Evolutionary conservation across 2,888 invertebrate genomes (phyloP).

Genomic region (Ephialtes manifestator): DNA sequence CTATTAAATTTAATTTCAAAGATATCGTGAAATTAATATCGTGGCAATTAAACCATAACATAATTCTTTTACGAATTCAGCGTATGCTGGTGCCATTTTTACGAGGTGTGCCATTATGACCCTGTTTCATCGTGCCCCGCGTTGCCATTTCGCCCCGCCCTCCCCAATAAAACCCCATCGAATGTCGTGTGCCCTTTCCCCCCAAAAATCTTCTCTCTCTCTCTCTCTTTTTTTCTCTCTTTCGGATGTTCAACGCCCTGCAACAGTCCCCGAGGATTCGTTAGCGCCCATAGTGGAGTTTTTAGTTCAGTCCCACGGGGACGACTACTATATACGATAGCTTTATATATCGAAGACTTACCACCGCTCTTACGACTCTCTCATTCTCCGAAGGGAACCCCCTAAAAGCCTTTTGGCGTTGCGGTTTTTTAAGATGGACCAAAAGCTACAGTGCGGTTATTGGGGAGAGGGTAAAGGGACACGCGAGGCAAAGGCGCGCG

Average conservation of each 20-base stretch:
- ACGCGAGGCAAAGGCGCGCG: conserved; percentile 40
- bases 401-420: conserved; percentile 81
- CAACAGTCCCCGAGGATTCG: conserved; percentile 80
- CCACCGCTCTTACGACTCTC: conserved; percentile 69
- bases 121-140: too few species aligned
- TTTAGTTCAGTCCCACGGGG: conserved; percentile 78
- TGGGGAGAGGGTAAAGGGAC: conserved; percentile 4
- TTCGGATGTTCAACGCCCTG: conserved; percentile 27
- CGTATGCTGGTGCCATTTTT: too few species aligned
- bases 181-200: conserved; percentile 53
- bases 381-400: conserved; percentile 66
- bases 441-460: conserved; percentile 48
- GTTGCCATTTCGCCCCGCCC: too few species aligned
- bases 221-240: conserved; percentile 16
- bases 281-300: conserved; percentile 80
- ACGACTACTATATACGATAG: conserved; percentile 58
- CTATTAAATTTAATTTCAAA: too few species aligned
- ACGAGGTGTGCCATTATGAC: too few species aligned
- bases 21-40: too few species aligned
- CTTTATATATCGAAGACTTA: conserved; percentile 81
- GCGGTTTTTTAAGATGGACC: conserved; percentile 78
- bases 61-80: too few species aligned
- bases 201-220: neutral
- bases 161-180: conserved; percentile 38
- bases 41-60: too few species aligned